Evolutionary conservation across 2,888 invertebrate genomes (phyloP).

Genomic region (Capitulum mitella): DNA sequence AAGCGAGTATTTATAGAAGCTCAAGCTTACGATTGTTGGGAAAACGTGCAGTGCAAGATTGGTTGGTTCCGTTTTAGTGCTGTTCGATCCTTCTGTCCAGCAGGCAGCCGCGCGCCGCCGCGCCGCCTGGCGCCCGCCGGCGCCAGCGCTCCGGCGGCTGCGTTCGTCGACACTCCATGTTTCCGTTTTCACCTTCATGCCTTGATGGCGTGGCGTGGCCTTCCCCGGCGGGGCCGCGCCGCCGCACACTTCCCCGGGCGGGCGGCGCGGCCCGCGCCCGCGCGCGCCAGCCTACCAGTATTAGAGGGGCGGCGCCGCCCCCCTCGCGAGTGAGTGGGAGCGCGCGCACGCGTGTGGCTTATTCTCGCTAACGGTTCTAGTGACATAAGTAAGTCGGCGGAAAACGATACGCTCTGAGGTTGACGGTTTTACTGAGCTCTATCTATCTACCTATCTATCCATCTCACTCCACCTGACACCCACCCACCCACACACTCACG

Average conservation of each 20-base stretch:
- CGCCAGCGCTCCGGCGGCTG: not conserved
- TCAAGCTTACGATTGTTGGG: conserved; percentile 16
- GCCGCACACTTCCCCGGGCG: not conserved
- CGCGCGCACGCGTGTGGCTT: not conserved
- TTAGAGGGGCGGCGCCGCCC: not conserved
- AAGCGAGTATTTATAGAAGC: conserved; percentile 22
- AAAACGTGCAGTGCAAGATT: not conserved
- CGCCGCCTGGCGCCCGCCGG: not conserved
- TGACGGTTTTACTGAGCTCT: not conserved
- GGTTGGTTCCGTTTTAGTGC: conserved; percentile 1
- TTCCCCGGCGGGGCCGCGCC: conserved; percentile 9
- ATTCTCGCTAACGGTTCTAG: conserved; percentile 1
- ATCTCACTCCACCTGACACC: conserved; percentile 11
- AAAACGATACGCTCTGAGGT: conserved; percentile 16
- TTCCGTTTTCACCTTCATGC: conserved; percentile 18
- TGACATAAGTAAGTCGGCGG: conserved; percentile 5
- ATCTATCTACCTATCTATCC: not conserved
- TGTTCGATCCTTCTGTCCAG: not conserved
- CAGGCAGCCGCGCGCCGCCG: too few species aligned
- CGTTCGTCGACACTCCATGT: not conserved
- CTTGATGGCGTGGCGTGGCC: conserved; percentile 9
- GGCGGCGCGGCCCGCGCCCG: not conserved
- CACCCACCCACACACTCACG: not conserved
- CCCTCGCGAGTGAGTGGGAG: not conserved
- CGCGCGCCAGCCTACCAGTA: conserved; percentile 18